phyloP scores from a whole-genome alignment of 2,888 invertebrate genomes.

The Copidosoma aretas region DNA sequence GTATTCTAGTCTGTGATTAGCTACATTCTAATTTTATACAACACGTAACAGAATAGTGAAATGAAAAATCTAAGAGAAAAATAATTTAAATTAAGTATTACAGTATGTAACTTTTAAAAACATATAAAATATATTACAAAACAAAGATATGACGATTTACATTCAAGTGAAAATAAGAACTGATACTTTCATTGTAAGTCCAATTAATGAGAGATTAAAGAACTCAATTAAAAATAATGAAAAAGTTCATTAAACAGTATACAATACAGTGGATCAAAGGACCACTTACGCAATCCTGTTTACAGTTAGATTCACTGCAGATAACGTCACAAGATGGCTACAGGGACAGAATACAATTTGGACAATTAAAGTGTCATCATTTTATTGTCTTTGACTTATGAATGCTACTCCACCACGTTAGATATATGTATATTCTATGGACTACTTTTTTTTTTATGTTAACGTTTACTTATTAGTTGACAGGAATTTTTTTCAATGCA shows the following conservation, averaged over 20 bases:
- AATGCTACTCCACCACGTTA: constrained; percentile 1
- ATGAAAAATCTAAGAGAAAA: constrained; percentile 7
- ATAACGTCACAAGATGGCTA: constrained; percentile 93
- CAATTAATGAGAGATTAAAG: constrained; percentile 47
- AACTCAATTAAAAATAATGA: constrained; percentile 42
- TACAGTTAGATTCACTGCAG: constrained; percentile 90
- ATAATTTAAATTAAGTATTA: constrained; percentile 30
- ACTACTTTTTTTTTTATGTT: background rate
- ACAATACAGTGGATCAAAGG: constrained; percentile 60
- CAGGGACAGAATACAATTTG: constrained; percentile 62
- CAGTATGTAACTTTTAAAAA: constrained; percentile 18
- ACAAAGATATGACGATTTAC: constrained; percentile 39
- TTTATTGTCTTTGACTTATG: constrained; percentile 21
- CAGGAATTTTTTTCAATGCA: constrained; percentile 22
- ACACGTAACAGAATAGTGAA: constrained; percentile 44
- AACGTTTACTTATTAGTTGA: too few species aligned
- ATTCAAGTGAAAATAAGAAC: constrained; percentile 35
- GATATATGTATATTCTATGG: constrained; percentile 10
- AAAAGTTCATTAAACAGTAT: constrained; percentile 46
- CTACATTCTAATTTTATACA: constrained; percentile 57
- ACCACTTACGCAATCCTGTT: constrained; percentile 91
- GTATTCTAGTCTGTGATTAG: constrained; percentile 37
- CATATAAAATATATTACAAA: constrained; percentile 10
- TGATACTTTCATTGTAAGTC: constrained; percentile 50
- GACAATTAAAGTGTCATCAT: constrained; percentile 52